Evolutionary conservation across 1,140 invertebrate species (phyloP), one percentile per base, ranked within the genome.

Genomic region (Pseudomyrmex pallidus): DNA sequence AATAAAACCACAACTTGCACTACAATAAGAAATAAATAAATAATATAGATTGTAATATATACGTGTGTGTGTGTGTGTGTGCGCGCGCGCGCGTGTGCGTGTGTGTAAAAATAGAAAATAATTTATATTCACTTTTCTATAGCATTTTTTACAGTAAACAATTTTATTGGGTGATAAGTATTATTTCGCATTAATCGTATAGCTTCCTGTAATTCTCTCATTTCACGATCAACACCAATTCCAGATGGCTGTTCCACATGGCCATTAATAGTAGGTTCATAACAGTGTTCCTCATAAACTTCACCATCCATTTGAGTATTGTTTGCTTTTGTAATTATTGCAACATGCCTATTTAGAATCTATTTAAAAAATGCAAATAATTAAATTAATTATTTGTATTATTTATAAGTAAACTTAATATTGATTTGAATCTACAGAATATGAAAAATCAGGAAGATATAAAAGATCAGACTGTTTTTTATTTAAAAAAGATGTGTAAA

Each of bases 91-190:
- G 2, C 0, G 0, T 3, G 25, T 25, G 25, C 0, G 25, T 0
- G 20, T 8, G 20, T 8, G 52, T 50, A 12, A 15, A 35, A 2
- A 7, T 17, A 74, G 10, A 10, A 52, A n/a, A 35, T 4, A 12
- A 62, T 13, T 52, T 52, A 1, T 93, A 90, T 91, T 94, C 93
- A 95, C 95, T 95, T 94, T 87, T 95, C 94, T 86, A 95, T 93
- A 64, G 95, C 94, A 88, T 96, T 95, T 84, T 95, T 95, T 72
- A 96, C 94, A 88, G 95, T 95, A 87, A 95, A 96, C 82, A 96
- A 92, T 90, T 95, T 95, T 48, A 96, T 88, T n/a, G 95, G 95
- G 73, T 95, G 95, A 84, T 95, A 93, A 25, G 94, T 93, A 89
- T 95, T 93, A 82, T 92, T 95, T 87, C 94, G 90, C 22, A 96